Conservation (phyloP, 1,140 invertebrate genomes). For the Ooceraea biroi region DNA sequence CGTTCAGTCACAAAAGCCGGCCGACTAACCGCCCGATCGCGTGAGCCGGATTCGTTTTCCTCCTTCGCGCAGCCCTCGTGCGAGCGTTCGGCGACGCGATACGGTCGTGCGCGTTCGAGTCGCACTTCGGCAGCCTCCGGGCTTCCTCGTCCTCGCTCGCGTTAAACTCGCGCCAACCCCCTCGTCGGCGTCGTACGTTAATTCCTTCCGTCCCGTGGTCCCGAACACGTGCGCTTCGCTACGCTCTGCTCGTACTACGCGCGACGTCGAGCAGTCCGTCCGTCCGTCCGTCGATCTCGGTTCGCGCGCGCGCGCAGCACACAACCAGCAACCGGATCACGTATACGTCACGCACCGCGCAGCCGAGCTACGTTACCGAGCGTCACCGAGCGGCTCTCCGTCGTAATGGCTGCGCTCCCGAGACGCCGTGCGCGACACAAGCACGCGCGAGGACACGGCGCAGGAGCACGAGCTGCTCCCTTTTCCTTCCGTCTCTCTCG, state of each 20-base stretch:
- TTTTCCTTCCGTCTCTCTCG: conserved; percentile 65
- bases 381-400: conserved; percentile 69
- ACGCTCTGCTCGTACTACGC: conserved; percentile 10
- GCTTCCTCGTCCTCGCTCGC: conserved; percentile 39
- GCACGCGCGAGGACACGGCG: conserved; percentile 71
- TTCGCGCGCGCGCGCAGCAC: conserved; percentile 39
- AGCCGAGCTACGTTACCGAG: conserved; percentile 42
- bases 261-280: background rate
- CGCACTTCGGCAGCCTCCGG: conserved; percentile 35
- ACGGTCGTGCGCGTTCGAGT: conserved; percentile 22
- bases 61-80: background rate
- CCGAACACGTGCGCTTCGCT: conserved; percentile 44
- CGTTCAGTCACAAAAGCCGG: too few relatives aligned
- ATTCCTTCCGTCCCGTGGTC: conserved; percentile 23
- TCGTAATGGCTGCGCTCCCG: conserved; percentile 74
- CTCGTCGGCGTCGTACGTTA: background rate
- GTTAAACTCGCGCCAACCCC: conserved; percentile 33
- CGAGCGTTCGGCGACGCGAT: background rate
- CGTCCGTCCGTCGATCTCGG: conserved; percentile 24
- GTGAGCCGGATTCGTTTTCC: conserved; percentile 15
- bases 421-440: conserved; percentile 74
- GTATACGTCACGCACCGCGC: conserved; percentile 24
- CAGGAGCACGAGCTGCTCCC: conserved; percentile 65
- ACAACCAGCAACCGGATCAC: background rate
- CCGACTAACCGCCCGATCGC: background rate